Evolutionary conservation across 2,888 invertebrate species (phyloP).

Genomic region (Trissolcus brochymenae): DNA sequence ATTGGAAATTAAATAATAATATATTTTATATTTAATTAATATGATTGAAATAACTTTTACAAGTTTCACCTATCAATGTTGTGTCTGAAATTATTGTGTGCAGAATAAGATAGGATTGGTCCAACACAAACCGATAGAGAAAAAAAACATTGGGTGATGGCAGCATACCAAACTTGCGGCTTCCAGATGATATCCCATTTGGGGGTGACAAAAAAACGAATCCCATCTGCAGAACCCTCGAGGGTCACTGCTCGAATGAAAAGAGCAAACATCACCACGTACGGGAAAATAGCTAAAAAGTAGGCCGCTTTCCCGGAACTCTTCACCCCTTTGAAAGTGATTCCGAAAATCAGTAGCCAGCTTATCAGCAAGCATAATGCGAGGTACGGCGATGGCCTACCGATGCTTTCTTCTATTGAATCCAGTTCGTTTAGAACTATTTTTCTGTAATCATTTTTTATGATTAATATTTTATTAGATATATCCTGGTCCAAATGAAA

Average conservation of each 20-base stretch:
- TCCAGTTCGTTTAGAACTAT: slow-evolving; percentile 78
- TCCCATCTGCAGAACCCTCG: slow-evolving; percentile 80
- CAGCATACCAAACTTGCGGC: slow-evolving; percentile 81
- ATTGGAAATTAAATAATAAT: background rate
- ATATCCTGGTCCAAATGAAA: too few species aligned
- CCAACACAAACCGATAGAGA: slow-evolving; percentile 81
- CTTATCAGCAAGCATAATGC: slow-evolving; percentile 77
- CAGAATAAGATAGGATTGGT: slow-evolving; percentile 80
- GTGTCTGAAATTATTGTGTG: slow-evolving; percentile 80
- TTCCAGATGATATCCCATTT: slow-evolving; percentile 81
- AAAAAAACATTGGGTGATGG: slow-evolving; percentile 82
- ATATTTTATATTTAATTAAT: background rate
- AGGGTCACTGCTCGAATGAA: slow-evolving; percentile 80
- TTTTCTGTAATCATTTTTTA: slow-evolving; percentile 71
- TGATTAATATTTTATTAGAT: slow-evolving; percentile 1
- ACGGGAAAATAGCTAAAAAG: slow-evolving; percentile 84
- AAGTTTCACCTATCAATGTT: slow-evolving; percentile 78
- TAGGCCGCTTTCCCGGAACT: slow-evolving; percentile 83
- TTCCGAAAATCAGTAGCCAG: slow-evolving; percentile 78
- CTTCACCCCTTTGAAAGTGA: slow-evolving; percentile 79
- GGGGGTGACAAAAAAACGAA: slow-evolving; percentile 82
- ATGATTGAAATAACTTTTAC: background rate
- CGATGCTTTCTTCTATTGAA: slow-evolving; percentile 78
- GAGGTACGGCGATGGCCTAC: slow-evolving; percentile 78
- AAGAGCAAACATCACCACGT: slow-evolving; percentile 79